Base-by-base conservation (phyloP, 2,797 vertebrate genomes). In the Peromyscus nudipes region DNA sequence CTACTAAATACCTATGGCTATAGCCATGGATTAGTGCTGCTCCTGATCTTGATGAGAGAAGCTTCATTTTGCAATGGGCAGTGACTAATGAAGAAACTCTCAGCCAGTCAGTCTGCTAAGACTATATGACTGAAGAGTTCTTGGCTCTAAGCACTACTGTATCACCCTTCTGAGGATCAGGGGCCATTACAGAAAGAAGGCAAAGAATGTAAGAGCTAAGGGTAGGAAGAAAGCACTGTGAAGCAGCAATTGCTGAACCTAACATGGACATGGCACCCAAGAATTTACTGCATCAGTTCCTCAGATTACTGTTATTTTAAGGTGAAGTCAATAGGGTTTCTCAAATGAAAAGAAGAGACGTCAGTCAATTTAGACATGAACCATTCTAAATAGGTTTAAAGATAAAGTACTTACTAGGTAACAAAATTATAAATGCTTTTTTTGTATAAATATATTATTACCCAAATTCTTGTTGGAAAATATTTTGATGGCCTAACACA, bases 401-500 rank as follows among this genome's bases (percentile, higher is more conserved):
- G 14, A 55, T 19, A 92, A 73, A 95, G 87, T 40, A 21, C 25
- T 92, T 89, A 81, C 37, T 13, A 96, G 16, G 6, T 71, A 81
- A 75, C 6, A 91, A 73, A 57, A 71, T 79, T 13, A 80, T 37
- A 86, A 89, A 88, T 77, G 37, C 6, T 69, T 81, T 92, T 57
- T 60, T 85, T 69, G 73, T 31, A 43, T 79, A 75, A 77, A 69
- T 1, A 8, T 60, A 40, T 64, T 91, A 62, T 79, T 94, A 83
- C 96, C 94, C 92, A 16, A 95, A 92, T 76, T 64, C 13, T 76
- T 92, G 11, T 37, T 7, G 91, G 57, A 76, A 95, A 96, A 95
- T 79, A 83, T 75, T 95, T 76, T 92, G 60, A 60, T 94, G 49
- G 87, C 23, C 89, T 90, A 96, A 73, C 91, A 1, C 65, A 85